Percentiles rank a stretch among this genome's conserved stretches.
Conservation (phyloP, 2,113 vertebrate species). For the Gambusia affinis region DNA sequence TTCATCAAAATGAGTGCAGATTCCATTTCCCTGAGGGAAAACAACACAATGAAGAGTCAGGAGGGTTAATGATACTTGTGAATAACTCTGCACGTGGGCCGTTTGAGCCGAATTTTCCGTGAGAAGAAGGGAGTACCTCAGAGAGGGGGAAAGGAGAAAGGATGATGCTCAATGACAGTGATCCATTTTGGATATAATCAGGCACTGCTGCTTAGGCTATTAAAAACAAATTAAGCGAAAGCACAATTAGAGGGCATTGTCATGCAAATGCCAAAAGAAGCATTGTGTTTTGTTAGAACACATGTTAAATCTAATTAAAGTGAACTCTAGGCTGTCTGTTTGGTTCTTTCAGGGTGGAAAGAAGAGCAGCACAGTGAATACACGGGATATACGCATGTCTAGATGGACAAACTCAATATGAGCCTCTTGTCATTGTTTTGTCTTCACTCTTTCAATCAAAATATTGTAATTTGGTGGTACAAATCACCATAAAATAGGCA, state of each 20-base stretch:
- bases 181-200: conserved; percentile 83
- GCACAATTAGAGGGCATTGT: conserved; percentile 75
- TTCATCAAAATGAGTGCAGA: conserved; percentile 64
- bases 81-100: conserved; percentile 81
- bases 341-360: conserved; percentile 40
- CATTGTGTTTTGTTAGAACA: conserved; percentile 70
- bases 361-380: conserved; percentile 12
- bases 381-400: conserved; percentile 29
- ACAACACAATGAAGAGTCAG: conserved; percentile 79
- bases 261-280: conserved; percentile 69
- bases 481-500: background rate
- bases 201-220: conserved; percentile 76
- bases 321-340: conserved; percentile 55
- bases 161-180: conserved; percentile 62
- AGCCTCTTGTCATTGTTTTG: conserved; percentile 17
- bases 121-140: background rate
- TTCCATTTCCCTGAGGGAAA: conserved; percentile 81
- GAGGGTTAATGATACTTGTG: conserved; percentile 85
- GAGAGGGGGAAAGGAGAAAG: conserved; percentile 1
- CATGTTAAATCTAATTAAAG: conserved; percentile 75
- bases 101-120: conserved; percentile 76
- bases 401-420: conserved; percentile 17
- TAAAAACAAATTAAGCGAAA: conserved; percentile 80
- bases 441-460: conserved; percentile 8
- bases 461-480: conserved; percentile 2